These are phyloP conservation scores for Burhinus bistriatus DNA, from an alignment of 2,113 vertebrate species.

Conservation along the genomic window DNA sequence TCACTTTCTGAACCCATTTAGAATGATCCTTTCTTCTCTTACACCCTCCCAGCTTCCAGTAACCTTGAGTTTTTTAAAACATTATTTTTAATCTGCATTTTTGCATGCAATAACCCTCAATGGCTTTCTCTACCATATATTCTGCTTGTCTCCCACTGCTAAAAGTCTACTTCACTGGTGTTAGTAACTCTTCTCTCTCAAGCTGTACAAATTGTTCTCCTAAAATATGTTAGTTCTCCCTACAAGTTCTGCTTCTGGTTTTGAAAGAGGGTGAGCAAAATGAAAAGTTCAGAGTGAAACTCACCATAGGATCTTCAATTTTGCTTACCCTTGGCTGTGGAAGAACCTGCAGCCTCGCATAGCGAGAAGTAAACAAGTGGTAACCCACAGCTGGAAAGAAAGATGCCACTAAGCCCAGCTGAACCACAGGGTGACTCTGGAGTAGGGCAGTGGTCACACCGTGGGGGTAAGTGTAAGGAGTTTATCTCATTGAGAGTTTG, in stretches of 20 bases:
- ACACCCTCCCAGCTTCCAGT: neutral
- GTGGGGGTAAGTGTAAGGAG: fast-evolving
- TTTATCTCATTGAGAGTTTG: neutral
- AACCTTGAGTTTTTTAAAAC: neutral
- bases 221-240: neutral
- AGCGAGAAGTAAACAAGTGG: neutral
- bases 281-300: neutral
- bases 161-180: neutral
- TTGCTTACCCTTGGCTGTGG: neutral
- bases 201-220: neutral
- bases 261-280: neutral
- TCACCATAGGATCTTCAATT: neutral
- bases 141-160: neutral
- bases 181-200: neutral
- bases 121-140: neutral
- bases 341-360: neutral
- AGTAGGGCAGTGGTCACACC: neutral
- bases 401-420: neutral
- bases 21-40: neutral
- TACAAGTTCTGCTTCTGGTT: neutral
- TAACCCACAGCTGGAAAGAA: neutral
- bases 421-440: neutral
- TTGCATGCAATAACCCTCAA: neutral
- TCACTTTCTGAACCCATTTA: neutral
- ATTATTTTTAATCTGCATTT: neutral